phyloP scores from a whole-genome alignment of 2,113 vertebrate species.

The Regulus satrapa region DNA sequence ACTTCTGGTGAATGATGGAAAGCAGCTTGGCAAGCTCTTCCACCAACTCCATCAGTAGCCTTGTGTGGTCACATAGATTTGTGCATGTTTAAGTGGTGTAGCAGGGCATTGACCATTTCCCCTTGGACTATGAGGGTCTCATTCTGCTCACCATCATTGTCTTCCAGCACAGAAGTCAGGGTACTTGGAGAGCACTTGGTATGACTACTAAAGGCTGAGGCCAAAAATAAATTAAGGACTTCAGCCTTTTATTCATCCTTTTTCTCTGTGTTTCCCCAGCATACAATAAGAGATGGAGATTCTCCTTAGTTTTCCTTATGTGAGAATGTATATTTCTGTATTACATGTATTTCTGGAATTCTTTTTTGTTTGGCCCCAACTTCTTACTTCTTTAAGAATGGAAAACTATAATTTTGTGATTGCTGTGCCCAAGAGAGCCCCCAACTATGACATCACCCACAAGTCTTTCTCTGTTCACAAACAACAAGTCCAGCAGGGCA shows the following conservation, averaged over 20 bases:
- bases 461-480: background rate
- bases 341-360: background rate
- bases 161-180: background rate
- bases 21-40: background rate
- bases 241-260: background rate
- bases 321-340: no score
- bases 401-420: background rate
- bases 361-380: background rate
- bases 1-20: background rate
- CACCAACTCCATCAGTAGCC: background rate
- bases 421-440: background rate
- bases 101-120: background rate
- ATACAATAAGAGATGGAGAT: background rate
- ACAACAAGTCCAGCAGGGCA: background rate
- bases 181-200: background rate
- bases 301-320: background rate
- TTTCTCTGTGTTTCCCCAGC: accelerated
- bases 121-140: background rate
- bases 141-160: background rate
- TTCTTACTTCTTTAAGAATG: background rate
- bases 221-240: background rate
- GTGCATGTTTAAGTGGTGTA: background rate
- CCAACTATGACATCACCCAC: background rate
- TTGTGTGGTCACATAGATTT: background rate
- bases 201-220: background rate